Percentiles rank a stretch among this genome's conserved stretches.
These are phyloP conservation scores for Pseudobourletiella spinata DNA, from an alignment of 1,140 invertebrate species.

Conservation along the genomic window DNA sequence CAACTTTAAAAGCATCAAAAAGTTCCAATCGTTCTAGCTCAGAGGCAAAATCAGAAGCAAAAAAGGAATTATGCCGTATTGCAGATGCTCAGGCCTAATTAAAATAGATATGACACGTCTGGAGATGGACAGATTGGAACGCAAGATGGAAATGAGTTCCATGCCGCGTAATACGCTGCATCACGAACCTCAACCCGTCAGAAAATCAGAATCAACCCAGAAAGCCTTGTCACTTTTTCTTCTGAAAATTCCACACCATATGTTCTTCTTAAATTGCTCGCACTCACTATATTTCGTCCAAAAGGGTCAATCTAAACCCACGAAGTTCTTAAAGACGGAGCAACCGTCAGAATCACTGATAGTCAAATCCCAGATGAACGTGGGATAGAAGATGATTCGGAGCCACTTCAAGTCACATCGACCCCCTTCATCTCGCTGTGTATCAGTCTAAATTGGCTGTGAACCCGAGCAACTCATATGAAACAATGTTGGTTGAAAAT, in stretches of 20 bases:
- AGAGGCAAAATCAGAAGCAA: neutral
- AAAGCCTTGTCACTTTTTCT: neutral
- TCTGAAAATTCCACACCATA: neutral
- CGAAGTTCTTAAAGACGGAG: neutral
- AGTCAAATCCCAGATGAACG: neutral
- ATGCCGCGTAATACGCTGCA: neutral
- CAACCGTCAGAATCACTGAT: neutral
- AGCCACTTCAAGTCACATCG: neutral
- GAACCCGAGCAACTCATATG: neutral
- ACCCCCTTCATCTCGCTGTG: neutral
- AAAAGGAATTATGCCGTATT: neutral
- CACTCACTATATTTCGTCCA: neutral
- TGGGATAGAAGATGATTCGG: neutral
- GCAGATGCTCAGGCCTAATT: neutral
- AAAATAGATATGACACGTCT: neutral
- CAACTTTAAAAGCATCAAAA: too few relatives aligned
- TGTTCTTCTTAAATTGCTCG: neutral
- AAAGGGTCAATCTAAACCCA: neutral
- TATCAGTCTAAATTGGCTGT: neutral
- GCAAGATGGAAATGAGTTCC: neutral
- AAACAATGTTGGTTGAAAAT: neutral
- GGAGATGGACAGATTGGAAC: neutral
- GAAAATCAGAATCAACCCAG: too few relatives aligned
- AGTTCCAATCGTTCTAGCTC: too few relatives aligned
- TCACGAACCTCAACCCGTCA: neutral